Conservation (phyloP, 2,797 vertebrate genomes). For the Enteromius treurensis region DNA sequence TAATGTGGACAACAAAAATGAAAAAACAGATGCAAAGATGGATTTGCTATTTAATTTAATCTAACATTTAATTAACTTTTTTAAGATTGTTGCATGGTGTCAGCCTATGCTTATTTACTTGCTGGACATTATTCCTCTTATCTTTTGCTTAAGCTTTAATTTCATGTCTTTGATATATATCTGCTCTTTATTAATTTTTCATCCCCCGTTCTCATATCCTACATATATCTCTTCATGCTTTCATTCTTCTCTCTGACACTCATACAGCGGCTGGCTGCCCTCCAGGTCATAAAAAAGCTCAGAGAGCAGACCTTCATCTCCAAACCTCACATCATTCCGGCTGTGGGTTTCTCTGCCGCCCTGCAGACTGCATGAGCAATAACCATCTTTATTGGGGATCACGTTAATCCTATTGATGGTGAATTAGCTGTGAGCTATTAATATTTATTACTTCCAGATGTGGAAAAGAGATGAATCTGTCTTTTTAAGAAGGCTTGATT, state of each 20-base stretch:
- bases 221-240: conserved; percentile 29
- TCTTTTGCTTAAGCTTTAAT: conserved; percentile 32
- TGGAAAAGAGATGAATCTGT: conserved; percentile 30
- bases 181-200: conserved; percentile 47
- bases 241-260: conserved; percentile 42
- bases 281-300: conserved; percentile 60
- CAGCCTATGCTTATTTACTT: neutral
- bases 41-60: neutral
- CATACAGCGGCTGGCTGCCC: conserved; percentile 57
- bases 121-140: neutral
- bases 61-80: neutral
- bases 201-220: conserved; percentile 17
- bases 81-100: neutral
- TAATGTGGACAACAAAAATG: neutral
- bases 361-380: conserved; percentile 53
- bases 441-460: conserved; percentile 52
- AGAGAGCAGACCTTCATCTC: conserved; percentile 61
- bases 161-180: conserved; percentile 26
- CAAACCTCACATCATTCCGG: conserved; percentile 59
- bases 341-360: conserved; percentile 55
- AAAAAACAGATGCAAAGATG: neutral
- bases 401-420: conserved; percentile 58
- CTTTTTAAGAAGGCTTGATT: conserved; percentile 52
- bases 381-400: conserved; percentile 61
- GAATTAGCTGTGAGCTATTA: conserved; percentile 62